Base-by-base conservation (phyloP, 2,113 vertebrate species). In the Todiramphus saurophagus region DNA sequence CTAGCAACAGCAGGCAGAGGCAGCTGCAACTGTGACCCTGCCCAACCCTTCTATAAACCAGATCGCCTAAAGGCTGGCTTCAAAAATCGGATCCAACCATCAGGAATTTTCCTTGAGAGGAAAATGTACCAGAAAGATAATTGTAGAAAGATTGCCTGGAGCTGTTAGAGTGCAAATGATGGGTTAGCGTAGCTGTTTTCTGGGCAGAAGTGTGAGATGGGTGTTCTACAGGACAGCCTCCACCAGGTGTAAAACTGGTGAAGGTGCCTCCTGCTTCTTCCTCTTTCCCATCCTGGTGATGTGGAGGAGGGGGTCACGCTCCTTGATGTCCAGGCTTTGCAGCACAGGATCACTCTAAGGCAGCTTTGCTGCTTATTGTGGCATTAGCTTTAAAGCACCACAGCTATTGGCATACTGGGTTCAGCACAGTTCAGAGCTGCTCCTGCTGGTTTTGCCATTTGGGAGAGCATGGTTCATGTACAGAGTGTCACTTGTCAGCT, bases 1-100 rank as follows among this genome's bases (percentile, higher is more conserved):
- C 53, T 31, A 51, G 94, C 74, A 89, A 15, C 80, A 87, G 95
- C 89, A 73, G 75, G 76, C 85, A 69, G 1, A 64, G 80, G 90
- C 94, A 92, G 80, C 86, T 95, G 91, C 80, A 69, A 2, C 53
- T 27, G 33, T 94, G 89, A 95, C 96, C 95, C 72, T 81, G 27
- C 53, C 77, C 90, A 60, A 87, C 95, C 89, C 80, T 83, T 86
- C 82, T 53, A 1, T 88, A n/a, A 66, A 46, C 56, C 74, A 23
- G 20, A 50, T 77, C 0, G 5, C 86, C 73, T 64, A 56, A 90
- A 94, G 92, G 67, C 63, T 3, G 1, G 55, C 83, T 92, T 96
- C 56, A 90, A 90, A 96, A 92, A 48, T 39, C 68, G 58, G 20
- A 83, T 83, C 37, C 63, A 78, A 63, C 33, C 43, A 53, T 96